Percentiles rank a stretch among this genome's conserved stretches.
These are phyloP conservation scores for Strongylocentrotus purpuratus DNA, from an alignment of 35 echinoderm and acorn worm species.

Conservation along the genomic window DNA sequence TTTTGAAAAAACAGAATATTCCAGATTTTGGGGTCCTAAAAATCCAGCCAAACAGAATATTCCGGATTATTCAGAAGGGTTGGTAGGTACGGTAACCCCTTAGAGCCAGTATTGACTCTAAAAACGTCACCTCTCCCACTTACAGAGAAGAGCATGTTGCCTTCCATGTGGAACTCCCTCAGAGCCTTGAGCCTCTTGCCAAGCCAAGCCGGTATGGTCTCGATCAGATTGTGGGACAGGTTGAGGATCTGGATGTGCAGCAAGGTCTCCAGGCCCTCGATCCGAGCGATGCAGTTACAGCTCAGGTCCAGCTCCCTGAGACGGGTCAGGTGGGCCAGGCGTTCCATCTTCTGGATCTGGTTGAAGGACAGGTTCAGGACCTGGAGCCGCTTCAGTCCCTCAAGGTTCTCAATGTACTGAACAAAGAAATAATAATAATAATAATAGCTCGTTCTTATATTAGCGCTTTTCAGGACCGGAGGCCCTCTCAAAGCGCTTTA, in stretches of 20 bases:
- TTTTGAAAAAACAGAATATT: no score
- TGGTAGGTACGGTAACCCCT: no score
- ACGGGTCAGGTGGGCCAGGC: slow-evolving; percentile 65
- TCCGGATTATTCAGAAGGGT: no score
- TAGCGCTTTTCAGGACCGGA: no score
- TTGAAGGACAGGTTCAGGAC: slow-evolving; percentile 81
- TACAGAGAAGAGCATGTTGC: slow-evolving; percentile 88
- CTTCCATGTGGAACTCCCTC: slow-evolving; percentile 68
- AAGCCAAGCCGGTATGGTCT: slow-evolving; percentile 81
- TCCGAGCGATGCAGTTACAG: slow-evolving; percentile 78
- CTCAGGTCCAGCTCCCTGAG: slow-evolving; percentile 83
- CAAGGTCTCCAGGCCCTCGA: slow-evolving; percentile 89
- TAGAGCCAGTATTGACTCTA: no score
- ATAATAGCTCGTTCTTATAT: no score
- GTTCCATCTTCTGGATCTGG: slow-evolving; percentile 87
- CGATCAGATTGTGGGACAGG: slow-evolving; percentile 86
- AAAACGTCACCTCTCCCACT: no score
- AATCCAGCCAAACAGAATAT: no score
- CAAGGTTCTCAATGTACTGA: slow-evolving; percentile 95
- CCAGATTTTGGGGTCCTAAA: no score
- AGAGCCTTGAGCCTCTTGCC: slow-evolving; percentile 86
- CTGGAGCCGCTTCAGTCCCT: slow-evolving; percentile 75
- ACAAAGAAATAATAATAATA: no score
- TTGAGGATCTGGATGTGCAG: slow-evolving; percentile 84
- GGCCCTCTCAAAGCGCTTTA: no score